phyloP scores from a whole-genome alignment of 2,888 invertebrate genomes.

The Perizoma flavofasciatum region DNA sequence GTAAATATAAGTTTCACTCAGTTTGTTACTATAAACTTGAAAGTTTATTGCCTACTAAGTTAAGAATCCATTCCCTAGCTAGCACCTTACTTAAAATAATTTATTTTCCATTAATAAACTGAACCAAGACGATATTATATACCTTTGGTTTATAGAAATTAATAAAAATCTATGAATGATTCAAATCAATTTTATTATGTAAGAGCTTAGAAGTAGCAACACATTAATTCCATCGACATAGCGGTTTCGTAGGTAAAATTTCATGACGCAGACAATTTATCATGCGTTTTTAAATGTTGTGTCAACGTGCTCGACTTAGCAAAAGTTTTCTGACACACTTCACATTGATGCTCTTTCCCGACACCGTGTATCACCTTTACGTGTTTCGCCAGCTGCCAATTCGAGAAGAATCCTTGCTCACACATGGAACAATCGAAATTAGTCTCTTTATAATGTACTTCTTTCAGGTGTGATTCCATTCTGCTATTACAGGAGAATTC shows the following conservation, averaged over 20 bases:
- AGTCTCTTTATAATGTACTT: conserved; percentile 74
- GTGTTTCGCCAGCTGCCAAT: conserved; percentile 77
- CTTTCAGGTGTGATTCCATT: conserved; percentile 65
- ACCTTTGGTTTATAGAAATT: no score
- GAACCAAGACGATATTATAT: no score
- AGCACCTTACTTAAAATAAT: no score
- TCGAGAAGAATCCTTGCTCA: conserved; percentile 78
- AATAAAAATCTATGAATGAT: neutral
- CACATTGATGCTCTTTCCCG: conserved; percentile 73
- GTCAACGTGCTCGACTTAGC: conserved; percentile 67
- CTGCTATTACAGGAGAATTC: conserved; percentile 27
- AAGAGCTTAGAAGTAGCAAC: no score
- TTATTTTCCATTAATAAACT: no score
- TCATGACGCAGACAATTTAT: conserved; percentile 16
- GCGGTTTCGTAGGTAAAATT: no score
- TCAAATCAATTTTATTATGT: neutral
- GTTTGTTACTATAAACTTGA: no score
- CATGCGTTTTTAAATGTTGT: conserved; percentile 70
- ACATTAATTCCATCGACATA: no score
- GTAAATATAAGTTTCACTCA: neutral
- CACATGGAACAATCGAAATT: conserved; percentile 75
- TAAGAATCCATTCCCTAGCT: no score
- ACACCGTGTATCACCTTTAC: conserved; percentile 71
- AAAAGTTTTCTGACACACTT: conserved; percentile 77
- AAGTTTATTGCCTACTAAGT: no score